Evolutionary conservation across 2,888 invertebrate genomes (phyloP).

Genomic region (Spodoptera littoralis): DNA sequence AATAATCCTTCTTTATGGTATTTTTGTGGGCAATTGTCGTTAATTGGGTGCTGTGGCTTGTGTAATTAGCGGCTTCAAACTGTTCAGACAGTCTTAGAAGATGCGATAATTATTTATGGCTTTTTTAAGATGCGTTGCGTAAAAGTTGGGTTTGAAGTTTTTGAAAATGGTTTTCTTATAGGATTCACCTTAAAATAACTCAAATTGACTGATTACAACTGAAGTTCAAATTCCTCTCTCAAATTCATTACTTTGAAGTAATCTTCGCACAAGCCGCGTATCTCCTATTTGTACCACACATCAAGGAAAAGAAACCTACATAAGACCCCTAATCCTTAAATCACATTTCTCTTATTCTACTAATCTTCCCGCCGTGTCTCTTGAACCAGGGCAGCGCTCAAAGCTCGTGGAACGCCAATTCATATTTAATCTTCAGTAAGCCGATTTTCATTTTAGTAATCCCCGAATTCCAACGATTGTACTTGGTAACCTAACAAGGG

Average conservation of each 20-base stretch:
- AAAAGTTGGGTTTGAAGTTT: too few relatives aligned
- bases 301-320: constrained; percentile 11
- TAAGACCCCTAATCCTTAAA: constrained; percentile 18
- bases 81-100: constrained; percentile 24
- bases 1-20: constrained; percentile 40
- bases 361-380: constrained; percentile 38
- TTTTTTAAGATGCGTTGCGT: background rate
- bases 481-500: constrained; percentile 62
- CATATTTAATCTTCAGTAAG: constrained; percentile 75
- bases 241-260: too few relatives aligned
- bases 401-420: constrained; percentile 62
- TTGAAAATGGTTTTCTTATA: too few relatives aligned
- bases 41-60: constrained; percentile 21
- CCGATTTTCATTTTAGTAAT: constrained; percentile 77
- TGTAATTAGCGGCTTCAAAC: constrained; percentile 33
- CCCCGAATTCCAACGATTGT: constrained; percentile 67
- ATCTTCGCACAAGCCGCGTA: background rate
- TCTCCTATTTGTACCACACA: constrained; percentile 1
- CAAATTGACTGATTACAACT: too few relatives aligned
- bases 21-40: constrained; percentile 28
- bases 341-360: constrained; percentile 17
- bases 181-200: too few relatives aligned
- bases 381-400: constrained; percentile 24
- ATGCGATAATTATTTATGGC: constrained; percentile 22
- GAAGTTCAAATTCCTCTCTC: too few relatives aligned